phyloP scores from a whole-genome alignment of 2,113 vertebrate genomes.

The Xiphophorus hellerii region DNA sequence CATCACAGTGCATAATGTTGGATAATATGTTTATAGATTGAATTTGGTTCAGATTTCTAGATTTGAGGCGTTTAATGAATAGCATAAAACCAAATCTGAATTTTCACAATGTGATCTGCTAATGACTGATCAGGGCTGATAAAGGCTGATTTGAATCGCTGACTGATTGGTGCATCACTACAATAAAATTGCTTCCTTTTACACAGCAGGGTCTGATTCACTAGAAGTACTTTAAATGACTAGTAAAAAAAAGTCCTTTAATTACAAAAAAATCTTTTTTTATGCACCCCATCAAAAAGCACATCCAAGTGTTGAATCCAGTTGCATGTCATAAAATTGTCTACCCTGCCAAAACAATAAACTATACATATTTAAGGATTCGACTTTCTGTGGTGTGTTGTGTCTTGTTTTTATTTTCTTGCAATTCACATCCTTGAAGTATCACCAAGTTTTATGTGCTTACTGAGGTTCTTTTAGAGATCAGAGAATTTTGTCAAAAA shows the following conservation, averaged over 20 bases:
- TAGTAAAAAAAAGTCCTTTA: no score
- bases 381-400: neutral
- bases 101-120: neutral
- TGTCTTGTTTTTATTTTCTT: slow-evolving; percentile 4
- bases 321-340: neutral
- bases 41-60: neutral
- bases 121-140: neutral
- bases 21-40: neutral
- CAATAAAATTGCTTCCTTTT: neutral
- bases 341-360: slow-evolving; percentile 23
- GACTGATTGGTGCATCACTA: neutral
- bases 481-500: neutral
- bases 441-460: neutral
- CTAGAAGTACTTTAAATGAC: neutral
- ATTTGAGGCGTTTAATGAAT: neutral
- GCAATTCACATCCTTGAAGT: no score
- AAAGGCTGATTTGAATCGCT: neutral
- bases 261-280: neutral
- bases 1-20: neutral
- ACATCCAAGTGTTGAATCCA: neutral
- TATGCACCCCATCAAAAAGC: neutral
- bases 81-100: neutral
- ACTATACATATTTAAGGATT: slow-evolving; percentile 1
- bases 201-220: neutral
- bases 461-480: neutral